Conservation (phyloP, 2,113 vertebrate species). For the Tyrannus savana region DNA sequence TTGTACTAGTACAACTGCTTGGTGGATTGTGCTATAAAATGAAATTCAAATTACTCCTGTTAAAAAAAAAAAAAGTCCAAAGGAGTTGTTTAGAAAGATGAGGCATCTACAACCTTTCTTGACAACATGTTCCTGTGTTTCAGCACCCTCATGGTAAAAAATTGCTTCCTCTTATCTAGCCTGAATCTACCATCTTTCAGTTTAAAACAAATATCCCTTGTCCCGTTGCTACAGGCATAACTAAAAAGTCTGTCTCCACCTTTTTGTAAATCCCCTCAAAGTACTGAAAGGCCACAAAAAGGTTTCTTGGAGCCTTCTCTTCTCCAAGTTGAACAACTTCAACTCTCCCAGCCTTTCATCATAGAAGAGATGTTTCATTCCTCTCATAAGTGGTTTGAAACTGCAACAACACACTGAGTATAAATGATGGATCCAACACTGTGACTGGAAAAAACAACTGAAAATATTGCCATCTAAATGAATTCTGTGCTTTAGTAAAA, state of each 20-base stretch:
- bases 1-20: neutral
- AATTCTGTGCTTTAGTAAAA: neutral
- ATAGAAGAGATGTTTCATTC: neutral
- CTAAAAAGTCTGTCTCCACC: neutral
- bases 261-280: neutral
- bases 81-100: neutral
- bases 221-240: neutral
- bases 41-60: neutral
- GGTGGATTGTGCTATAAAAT: neutral
- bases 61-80: neutral
- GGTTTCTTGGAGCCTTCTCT: neutral
- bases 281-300: neutral
- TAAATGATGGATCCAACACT: neutral
- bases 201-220: neutral
- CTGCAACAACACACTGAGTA: neutral
- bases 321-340: neutral
- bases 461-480: neutral
- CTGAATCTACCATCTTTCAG: neutral
- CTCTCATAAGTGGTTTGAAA: neutral
- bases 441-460: neutral
- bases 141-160: neutral
- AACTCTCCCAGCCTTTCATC: neutral
- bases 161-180: neutral
- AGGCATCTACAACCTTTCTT: neutral
- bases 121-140: neutral